Conservation (phyloP, 2,797 vertebrate genomes). For the Toxotes lorentzi region DNA sequence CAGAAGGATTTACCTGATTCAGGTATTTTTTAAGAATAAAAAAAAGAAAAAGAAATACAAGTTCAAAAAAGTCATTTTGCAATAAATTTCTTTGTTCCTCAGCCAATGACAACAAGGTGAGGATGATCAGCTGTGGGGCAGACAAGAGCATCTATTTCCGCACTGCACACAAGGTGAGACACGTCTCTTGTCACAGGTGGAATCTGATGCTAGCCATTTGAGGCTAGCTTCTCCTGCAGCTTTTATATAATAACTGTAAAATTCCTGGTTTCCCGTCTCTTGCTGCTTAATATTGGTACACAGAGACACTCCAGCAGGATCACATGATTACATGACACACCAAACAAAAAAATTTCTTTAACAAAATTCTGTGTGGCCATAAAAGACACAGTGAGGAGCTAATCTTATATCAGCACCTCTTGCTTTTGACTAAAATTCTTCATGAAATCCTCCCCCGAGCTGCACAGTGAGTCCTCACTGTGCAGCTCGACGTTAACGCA, state of each 20-base stretch:
- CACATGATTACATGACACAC: background rate
- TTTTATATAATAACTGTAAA: background rate
- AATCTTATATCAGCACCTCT: background rate
- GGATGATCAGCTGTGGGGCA: constrained; percentile 98
- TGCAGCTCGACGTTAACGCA: background rate
- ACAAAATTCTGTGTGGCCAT: background rate
- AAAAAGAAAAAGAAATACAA: background rate
- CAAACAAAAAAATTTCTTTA: background rate
- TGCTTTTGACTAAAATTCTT: background rate
- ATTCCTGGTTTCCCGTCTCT: background rate
- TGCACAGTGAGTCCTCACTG: no score
- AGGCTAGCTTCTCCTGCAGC: background rate
- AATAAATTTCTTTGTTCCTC: constrained; percentile 15
- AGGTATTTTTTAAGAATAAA: background rate
- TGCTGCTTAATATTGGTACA: background rate
- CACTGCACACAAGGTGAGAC: constrained; percentile 91
- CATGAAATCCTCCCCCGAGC: constrained; percentile 6
- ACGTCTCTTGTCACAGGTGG: background rate
- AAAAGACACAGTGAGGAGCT: constrained; percentile 3
- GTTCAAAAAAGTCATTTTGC: background rate
- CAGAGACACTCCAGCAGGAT: background rate
- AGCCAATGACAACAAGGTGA: constrained; percentile 92
- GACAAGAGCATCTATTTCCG: constrained; percentile 98
- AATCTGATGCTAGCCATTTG: background rate
- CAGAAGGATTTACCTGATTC: background rate